These are phyloP conservation scores for Pachyuromys duprasi DNA, from an alignment of 2,797 vertebrate species.

Conservation along the genomic window DNA sequence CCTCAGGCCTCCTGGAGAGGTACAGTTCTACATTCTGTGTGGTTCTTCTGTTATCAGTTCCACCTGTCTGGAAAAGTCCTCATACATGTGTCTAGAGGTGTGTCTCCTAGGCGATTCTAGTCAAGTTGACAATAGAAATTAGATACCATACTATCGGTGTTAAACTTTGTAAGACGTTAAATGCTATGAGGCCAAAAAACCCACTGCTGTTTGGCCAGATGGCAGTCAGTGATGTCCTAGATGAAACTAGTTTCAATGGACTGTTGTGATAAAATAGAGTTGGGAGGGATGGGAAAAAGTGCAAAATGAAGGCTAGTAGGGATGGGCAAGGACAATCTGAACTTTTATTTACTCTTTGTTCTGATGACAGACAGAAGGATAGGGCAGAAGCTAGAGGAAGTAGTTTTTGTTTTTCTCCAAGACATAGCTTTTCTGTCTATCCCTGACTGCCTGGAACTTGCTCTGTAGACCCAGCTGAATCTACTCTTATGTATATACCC, in stretches of 20 bases:
- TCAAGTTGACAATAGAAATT: neutral
- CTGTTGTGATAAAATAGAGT: neutral
- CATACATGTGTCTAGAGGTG: neutral
- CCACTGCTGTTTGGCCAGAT: neutral
- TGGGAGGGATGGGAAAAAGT: neutral
- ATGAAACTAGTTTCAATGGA: neutral
- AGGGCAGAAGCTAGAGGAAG: neutral
- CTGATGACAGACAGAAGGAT: constrained; percentile 1
- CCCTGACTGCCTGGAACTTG: neutral
- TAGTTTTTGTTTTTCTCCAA: neutral
- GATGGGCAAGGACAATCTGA: neutral
- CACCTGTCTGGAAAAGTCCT: neutral
- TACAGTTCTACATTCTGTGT: neutral
- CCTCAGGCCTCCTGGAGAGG: neutral
- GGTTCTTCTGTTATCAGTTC: neutral
- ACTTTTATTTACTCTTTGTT: neutral
- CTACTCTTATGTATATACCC: no score
- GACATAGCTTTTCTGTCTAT: neutral
- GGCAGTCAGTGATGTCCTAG: neutral
- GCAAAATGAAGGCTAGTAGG: neutral
- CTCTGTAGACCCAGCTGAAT: neutral
- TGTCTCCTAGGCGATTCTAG: neutral
- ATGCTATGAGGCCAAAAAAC: neutral
- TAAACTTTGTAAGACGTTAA: constrained; percentile 9
- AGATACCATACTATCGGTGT: neutral